Conservation (phyloP, 2,113 vertebrate species). For the Marmota flaviventris region DNA sequence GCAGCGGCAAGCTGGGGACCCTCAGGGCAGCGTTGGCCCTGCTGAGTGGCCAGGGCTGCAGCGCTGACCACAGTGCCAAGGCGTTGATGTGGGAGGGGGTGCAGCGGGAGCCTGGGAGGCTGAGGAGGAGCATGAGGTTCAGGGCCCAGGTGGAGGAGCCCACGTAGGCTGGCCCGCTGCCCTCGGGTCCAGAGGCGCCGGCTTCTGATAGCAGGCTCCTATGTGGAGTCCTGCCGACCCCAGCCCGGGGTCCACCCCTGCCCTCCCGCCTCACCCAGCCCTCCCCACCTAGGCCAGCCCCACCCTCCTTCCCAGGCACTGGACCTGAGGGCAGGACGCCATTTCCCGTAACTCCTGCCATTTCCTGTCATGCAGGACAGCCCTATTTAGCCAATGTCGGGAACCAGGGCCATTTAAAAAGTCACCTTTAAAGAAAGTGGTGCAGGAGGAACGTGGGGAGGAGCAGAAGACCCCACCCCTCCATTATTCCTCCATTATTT, state of each 20-base stretch:
- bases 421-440: neutral
- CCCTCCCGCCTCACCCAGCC: too few relatives aligned
- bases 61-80: neutral
- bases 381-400: neutral
- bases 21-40: rapidly evolving
- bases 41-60: neutral
- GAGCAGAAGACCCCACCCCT: neutral
- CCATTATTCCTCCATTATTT: neutral
- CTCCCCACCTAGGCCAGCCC: too few relatives aligned
- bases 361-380: too few relatives aligned
- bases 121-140: too few relatives aligned
- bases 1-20: neutral
- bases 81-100: neutral
- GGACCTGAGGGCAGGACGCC: too few relatives aligned
- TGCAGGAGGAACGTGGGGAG: too few relatives aligned
- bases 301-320: neutral
- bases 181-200: neutral
- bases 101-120: neutral
- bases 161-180: neutral
- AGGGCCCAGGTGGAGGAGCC: neutral
- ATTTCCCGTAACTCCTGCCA: too few relatives aligned
- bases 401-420: neutral
- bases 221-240: neutral
- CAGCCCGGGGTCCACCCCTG: too few relatives aligned
- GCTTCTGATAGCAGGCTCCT: neutral